Conservation (phyloP, 2,113 vertebrate species). For the Bothrops jararaca region DNA sequence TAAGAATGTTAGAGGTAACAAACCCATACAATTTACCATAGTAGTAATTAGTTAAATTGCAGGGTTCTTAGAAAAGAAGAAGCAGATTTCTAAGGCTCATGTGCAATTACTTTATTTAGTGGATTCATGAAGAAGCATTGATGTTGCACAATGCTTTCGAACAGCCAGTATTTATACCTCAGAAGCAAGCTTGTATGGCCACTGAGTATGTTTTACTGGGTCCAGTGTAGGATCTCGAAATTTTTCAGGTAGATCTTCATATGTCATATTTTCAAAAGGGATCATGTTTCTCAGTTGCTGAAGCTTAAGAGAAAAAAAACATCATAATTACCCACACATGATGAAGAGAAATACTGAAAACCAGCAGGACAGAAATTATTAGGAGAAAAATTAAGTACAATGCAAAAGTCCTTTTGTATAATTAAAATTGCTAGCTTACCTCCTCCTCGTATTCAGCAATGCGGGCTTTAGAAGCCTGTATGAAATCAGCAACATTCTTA, state of each 20-base stretch:
- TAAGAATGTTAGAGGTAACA: not conserved
- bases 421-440: slow-evolving; percentile 65
- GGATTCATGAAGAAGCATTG: not conserved
- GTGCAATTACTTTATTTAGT: slow-evolving; percentile 56
- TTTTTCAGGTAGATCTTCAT: slow-evolving; percentile 77
- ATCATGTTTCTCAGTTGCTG: slow-evolving; percentile 84
- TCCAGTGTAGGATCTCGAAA: slow-evolving; percentile 90
- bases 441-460: slow-evolving; percentile 75
- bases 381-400: not conserved
- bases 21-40: not conserved
- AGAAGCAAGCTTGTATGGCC: slow-evolving; percentile 87
- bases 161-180: slow-evolving; percentile 75
- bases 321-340: not conserved
- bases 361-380: not conserved
- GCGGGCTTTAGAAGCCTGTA: slow-evolving; percentile 80
- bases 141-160: not conserved
- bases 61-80: not conserved
- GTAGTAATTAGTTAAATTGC: not conserved
- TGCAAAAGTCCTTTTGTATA: not conserved
- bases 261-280: slow-evolving; percentile 94
- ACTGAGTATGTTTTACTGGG: slow-evolving; percentile 85
- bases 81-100: not conserved
- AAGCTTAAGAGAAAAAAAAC: slow-evolving; percentile 68
- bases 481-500: slow-evolving; percentile 70
- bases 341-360: not conserved